phyloP scores from a whole-genome alignment of 2,797 vertebrate genomes.

The Myotis vivesi region DNA sequence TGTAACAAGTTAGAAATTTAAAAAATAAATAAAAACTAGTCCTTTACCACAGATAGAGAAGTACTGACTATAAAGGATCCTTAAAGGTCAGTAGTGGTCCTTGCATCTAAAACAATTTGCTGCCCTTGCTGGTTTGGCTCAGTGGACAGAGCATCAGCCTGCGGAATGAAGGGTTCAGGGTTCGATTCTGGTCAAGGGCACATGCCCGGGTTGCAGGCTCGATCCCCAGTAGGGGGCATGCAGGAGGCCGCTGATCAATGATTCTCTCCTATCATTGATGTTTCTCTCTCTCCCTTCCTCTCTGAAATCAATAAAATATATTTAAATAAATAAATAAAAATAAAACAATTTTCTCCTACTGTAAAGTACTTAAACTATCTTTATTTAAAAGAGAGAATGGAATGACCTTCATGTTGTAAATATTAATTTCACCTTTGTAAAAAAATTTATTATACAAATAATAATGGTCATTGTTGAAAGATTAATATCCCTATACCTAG shows the following conservation, averaged over 20 bases:
- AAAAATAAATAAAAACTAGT: background rate
- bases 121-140: too few species aligned
- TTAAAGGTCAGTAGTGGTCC: background rate
- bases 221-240: too few species aligned
- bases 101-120: background rate
- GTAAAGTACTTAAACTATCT: background rate
- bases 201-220: too few species aligned
- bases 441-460: background rate
- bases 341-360: background rate
- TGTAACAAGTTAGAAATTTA: background rate
- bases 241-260: too few species aligned
- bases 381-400: background rate
- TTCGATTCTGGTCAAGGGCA: too few species aligned
- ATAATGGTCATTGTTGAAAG: background rate
- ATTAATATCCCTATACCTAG: background rate
- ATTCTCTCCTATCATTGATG: too few species aligned
- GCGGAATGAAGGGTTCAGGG: too few species aligned
- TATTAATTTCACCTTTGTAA: constrained; percentile 21
- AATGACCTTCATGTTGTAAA: background rate
- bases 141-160: too few species aligned
- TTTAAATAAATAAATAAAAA: too few species aligned
- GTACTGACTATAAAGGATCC: background rate
- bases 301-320: too few species aligned
- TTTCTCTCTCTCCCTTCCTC: too few species aligned
- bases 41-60: background rate